Base-by-base conservation (phyloP, 2,888 invertebrate genomes). In the Octonoba sinensis region DNA sequence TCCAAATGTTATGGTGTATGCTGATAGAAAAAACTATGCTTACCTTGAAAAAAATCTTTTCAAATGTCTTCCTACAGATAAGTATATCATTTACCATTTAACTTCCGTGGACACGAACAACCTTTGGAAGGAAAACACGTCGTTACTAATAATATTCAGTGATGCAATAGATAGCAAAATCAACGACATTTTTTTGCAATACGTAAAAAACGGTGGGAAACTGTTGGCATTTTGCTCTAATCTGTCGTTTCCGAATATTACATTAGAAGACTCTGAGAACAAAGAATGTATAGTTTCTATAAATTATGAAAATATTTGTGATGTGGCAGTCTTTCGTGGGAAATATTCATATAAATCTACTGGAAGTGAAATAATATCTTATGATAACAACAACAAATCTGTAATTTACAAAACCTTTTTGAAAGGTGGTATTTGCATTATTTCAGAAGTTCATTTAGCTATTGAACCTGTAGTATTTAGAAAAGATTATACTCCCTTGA, bases 1-100 rank as follows among this genome's bases (percentile, higher is more conserved):
- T 16, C 81, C 81, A 6, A 81, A 81, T 51, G 49, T 81, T 2
- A 36, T 81, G 4, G 22, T 81, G n/a, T 81, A 70, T 47, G 54
- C 73, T 3, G 74, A 57, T 12, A 57, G 74, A 46, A 1, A 18
- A 27, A 0, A 70, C 6, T 69, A 49, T 49, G 57, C 57, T 24
- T 64, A 74, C 16, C 22, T 69, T 3, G 49, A 44, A 8, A 24
- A 49, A 3, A 70, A 70, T 16, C 20, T 81, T 12, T 12, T 18
- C n/a, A 27, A 46, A 24, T 74, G 74, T 18, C 56, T 81, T 8
- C 64, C 59, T 54, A 6, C 54, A 1, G 69, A 81, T 64, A 74
- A 70, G 27, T 81, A 81, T 49, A 59, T 70, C 22, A 49, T 70
- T 57, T 81, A 81, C 36, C 64, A 65, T 24, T 46, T 81, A 1